phyloP scores from a whole-genome alignment of 2,797 vertebrate genomes.

The Avahi laniger region DNA sequence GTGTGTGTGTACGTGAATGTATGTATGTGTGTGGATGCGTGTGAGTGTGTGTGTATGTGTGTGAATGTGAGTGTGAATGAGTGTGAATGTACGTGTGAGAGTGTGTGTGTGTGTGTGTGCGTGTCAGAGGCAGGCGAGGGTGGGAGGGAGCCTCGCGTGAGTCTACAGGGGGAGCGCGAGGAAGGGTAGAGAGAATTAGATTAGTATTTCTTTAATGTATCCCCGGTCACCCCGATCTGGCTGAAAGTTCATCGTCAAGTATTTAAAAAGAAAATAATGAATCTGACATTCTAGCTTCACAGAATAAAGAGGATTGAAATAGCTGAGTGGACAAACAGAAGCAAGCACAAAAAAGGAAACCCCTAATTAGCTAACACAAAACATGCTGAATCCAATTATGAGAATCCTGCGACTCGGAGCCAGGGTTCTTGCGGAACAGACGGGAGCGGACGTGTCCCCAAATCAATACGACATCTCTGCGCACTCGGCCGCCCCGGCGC shows the following conservation, averaged over 20 bases:
- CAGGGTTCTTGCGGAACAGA: constrained; percentile 52
- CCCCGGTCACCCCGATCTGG: background rate
- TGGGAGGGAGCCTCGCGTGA: rapidly evolving
- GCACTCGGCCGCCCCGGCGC: too few species aligned
- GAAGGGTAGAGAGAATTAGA: background rate
- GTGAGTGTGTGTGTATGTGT: rapidly evolving
- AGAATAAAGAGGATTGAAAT: constrained; percentile 50
- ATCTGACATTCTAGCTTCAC: background rate
- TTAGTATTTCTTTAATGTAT: background rate
- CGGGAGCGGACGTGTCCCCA: constrained; percentile 59
- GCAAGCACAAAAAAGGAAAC: background rate
- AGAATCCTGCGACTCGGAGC: background rate
- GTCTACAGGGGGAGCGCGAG: background rate
- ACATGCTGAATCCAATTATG: constrained; percentile 74
- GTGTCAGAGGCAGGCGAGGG: background rate
- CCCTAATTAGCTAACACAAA: constrained; percentile 74
- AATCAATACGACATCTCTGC: constrained; percentile 48
- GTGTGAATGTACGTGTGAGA: too few species aligned
- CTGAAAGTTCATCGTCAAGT: constrained; percentile 35
- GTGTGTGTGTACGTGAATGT: rapidly evolving
- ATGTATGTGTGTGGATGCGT: too few species aligned
- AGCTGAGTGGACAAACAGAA: constrained; percentile 64
- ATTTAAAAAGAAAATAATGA: constrained; percentile 69
- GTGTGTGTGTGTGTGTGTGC: rapidly evolving
- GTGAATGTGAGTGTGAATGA: rapidly evolving